Evolutionary conservation across 2,888 invertebrate species (phyloP).

Genomic region (Falcaria lacertinaria): DNA sequence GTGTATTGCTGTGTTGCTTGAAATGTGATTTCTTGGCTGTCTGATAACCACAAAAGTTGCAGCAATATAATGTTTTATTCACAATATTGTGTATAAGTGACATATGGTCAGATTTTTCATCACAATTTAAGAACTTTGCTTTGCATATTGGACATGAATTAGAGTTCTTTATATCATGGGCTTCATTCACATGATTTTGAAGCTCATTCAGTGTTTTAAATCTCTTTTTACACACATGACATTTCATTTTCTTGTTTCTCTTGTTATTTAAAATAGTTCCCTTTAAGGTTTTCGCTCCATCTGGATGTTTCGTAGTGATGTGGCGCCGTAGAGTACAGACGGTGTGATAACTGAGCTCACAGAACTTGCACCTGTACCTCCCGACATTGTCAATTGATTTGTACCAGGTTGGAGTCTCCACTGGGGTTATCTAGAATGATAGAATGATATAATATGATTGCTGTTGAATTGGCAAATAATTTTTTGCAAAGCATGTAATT

Average conservation of each 20-base stretch:
- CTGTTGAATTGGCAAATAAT: too few relatives aligned
- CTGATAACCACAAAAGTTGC: conserved; percentile 32
- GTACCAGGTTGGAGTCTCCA: conserved; percentile 18
- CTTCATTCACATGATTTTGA: conserved; percentile 19
- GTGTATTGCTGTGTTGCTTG: conserved; percentile 30
- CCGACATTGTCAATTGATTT: conserved; percentile 20
- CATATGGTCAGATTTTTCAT: conserved; percentile 22
- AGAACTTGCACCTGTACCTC: conserved; percentile 32
- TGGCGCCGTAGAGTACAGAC: conserved; percentile 29
- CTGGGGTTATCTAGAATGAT: too few relatives aligned
- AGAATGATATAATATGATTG: too few relatives aligned
- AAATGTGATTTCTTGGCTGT: conserved; percentile 32
- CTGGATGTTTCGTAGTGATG: conserved; percentile 27
- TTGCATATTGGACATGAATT: conserved; percentile 26
- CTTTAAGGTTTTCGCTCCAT: conserved; percentile 17
- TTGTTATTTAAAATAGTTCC: conserved; percentile 16
- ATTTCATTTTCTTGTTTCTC: conserved; percentile 23
- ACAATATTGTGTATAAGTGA: conserved; percentile 17
- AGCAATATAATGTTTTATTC: conserved; percentile 14
- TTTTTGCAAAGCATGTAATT: too few relatives aligned
- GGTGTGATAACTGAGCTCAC: conserved; percentile 31
- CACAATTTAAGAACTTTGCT: conserved; percentile 19
- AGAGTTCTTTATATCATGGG: conserved; percentile 15
- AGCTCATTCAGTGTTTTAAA: conserved; percentile 19
- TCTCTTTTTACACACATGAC: conserved; percentile 29